Conservation (phyloP, 2,888 invertebrate species). For the Tetragonisca angustula region DNA sequence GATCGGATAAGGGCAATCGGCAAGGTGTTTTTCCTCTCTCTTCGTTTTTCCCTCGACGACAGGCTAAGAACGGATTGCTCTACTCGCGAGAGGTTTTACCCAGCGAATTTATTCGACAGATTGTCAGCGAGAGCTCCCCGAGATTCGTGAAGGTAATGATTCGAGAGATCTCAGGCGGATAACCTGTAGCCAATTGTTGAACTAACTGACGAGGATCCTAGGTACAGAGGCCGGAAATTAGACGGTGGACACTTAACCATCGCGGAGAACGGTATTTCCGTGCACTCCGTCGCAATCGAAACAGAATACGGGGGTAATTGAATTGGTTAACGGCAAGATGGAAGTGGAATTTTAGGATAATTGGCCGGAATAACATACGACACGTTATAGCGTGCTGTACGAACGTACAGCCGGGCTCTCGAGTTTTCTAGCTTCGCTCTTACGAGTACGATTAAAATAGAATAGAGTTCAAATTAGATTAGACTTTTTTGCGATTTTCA, state of each 20-base stretch:
- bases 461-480: too few relatives aligned
- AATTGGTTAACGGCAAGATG: slow-evolving; percentile 31
- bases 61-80: background rate
- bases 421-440: slow-evolving; percentile 4
- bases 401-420: background rate
- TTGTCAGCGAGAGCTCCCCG: background rate
- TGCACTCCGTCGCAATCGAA: slow-evolving; percentile 37
- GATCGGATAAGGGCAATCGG: background rate
- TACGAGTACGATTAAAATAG: background rate
- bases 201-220: slow-evolving; percentile 34
- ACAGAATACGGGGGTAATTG: slow-evolving; percentile 35
- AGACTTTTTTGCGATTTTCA: too few relatives aligned
- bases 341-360: slow-evolving; percentile 19
- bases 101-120: background rate
- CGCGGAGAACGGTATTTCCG: slow-evolving; percentile 33
- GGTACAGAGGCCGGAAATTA: slow-evolving; percentile 38
- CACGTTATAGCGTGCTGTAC: background rate
- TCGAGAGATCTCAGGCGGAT: background rate
- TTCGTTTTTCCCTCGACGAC: background rate
- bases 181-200: slow-evolving; percentile 19
- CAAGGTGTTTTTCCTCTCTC: background rate
- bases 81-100: background rate
- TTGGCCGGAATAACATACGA: slow-evolving; percentile 1
- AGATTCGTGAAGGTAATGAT: background rate
- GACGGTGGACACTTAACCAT: slow-evolving; percentile 38